Conservation (phyloP, 2,797 vertebrate species). For the Bufotes viridis region DNA sequence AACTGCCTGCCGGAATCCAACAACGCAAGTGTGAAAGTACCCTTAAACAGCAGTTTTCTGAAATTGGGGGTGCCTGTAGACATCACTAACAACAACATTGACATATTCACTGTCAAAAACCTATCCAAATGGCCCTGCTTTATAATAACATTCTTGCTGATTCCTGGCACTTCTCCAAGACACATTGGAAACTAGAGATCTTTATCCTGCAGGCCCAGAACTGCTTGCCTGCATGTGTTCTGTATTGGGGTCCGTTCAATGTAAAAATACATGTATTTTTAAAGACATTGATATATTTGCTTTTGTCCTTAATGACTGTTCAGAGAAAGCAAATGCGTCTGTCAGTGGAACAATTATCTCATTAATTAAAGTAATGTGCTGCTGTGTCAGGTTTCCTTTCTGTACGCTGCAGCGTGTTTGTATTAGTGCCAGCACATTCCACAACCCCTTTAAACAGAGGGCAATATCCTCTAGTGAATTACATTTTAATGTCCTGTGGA, state of each 20-base stretch:
- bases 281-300: slow-evolving; percentile 45
- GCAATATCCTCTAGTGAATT: slow-evolving; percentile 35
- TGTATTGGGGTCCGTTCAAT: slow-evolving; percentile 47
- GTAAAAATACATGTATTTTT: slow-evolving; percentile 58
- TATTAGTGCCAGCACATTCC: slow-evolving; percentile 46
- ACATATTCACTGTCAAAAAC: too few relatives aligned
- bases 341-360: slow-evolving; percentile 67
- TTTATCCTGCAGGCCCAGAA: not conserved
- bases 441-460: slow-evolving; percentile 21
- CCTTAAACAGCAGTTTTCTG: too few relatives aligned
- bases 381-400: slow-evolving; percentile 47
- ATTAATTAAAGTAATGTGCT: slow-evolving; percentile 43
- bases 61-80: too few relatives aligned
- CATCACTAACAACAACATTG: too few relatives aligned
- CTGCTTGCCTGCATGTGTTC: not conserved
- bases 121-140: too few relatives aligned
- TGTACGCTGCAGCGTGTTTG: slow-evolving; percentile 25
- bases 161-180: slow-evolving; percentile 53
- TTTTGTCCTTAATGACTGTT: slow-evolving; percentile 54
- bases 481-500: slow-evolving; percentile 49
- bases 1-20: too few relatives aligned
- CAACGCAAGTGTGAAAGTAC: too few relatives aligned
- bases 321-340: slow-evolving; percentile 58
- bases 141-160: slow-evolving; percentile 10
- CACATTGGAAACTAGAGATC: slow-evolving; percentile 52